Evolutionary conservation across 35 echinoderm and acorn worm genomes (phyloP).

Genomic region (Acanthaster planci): DNA sequence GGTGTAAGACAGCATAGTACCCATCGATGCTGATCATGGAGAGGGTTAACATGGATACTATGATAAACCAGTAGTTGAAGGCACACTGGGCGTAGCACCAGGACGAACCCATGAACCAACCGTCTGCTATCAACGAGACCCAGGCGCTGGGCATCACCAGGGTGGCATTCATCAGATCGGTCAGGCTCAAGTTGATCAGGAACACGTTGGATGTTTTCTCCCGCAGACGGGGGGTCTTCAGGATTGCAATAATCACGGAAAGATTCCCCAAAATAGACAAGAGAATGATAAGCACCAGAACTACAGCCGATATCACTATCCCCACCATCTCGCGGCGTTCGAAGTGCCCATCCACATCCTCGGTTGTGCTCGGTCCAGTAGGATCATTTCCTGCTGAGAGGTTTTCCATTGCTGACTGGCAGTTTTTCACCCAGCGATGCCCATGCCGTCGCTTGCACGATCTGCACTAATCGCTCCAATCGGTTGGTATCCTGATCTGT

Average conservation of each 20-base stretch:
- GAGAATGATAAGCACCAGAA: constrained; percentile 28
- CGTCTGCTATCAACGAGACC: not conserved
- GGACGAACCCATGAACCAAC: not conserved
- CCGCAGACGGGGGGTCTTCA: constrained; percentile 25
- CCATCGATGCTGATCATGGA: constrained; percentile 48
- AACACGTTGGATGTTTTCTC: constrained; percentile 38
- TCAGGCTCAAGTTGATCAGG: constrained; percentile 55
- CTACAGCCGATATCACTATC: not conserved
- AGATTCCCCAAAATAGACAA: constrained; percentile 49
- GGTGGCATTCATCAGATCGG: constrained; percentile 44
- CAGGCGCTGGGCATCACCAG: constrained; percentile 38
- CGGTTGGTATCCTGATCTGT: too few relatives aligned
- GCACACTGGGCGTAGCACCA: constrained; percentile 58
- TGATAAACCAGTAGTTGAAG: constrained; percentile 58
- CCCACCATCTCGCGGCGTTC: not conserved
- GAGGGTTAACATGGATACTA: constrained; percentile 61
- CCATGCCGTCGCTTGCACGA: too few relatives aligned
- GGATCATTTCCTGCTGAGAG: too few relatives aligned
- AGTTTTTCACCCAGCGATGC: too few relatives aligned
- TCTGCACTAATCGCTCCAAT: too few relatives aligned
- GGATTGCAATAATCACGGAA: constrained; percentile 43
- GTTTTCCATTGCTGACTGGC: too few relatives aligned
- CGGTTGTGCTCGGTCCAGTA: too few relatives aligned
- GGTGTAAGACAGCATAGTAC: not conserved
- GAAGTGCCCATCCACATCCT: not conserved